A percentile compares a stretch with the other conserved stretches of the same genome.
phyloP scores from a whole-genome alignment of 1,140 invertebrate species.

The Cydia pomonella region DNA sequence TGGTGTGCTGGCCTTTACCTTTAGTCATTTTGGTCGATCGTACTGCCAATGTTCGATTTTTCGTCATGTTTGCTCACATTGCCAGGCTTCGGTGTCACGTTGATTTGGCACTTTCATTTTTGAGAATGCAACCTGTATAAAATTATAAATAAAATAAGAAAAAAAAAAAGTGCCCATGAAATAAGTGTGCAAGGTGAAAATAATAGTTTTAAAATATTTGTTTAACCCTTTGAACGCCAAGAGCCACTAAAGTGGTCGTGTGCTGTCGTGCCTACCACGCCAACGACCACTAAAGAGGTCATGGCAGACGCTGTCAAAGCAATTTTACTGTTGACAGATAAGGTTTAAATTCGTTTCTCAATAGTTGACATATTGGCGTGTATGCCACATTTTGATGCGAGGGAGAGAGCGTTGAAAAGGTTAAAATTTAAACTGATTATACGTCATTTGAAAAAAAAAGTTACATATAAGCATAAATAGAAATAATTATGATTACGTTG shows the following conservation, averaged over 20 bases:
- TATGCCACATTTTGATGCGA: too few relatives aligned
- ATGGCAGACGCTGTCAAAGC: too few relatives aligned
- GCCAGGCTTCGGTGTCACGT: slow-evolving; percentile 5
- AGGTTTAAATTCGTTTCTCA: too few relatives aligned
- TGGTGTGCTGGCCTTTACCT: not conserved
- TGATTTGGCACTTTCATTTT: slow-evolving; percentile 15
- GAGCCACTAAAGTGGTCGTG: too few relatives aligned
- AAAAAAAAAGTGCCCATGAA: not conserved
- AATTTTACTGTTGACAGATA: too few relatives aligned
- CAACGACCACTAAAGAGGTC: too few relatives aligned
- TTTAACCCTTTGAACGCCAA: too few relatives aligned
- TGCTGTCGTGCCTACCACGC: too few relatives aligned
- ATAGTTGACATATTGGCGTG: too few relatives aligned
- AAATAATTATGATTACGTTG: not conserved
- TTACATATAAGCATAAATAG: not conserved
- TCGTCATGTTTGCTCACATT: slow-evolving; percentile 12
- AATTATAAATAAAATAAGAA: slow-evolving; percentile 15
- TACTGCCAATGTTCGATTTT: not conserved
- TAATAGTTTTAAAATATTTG: too few relatives aligned
- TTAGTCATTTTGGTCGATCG: not conserved
- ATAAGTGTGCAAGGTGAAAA: not conserved
- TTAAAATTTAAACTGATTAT: not conserved
- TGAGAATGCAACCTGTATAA: slow-evolving; percentile 31
- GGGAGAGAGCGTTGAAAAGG: too few relatives aligned
- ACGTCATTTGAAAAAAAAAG: not conserved